Evolutionary conservation across 92 coral and sea anemone genomes (phyloP).

Genomic region (Porites divaricata): DNA sequence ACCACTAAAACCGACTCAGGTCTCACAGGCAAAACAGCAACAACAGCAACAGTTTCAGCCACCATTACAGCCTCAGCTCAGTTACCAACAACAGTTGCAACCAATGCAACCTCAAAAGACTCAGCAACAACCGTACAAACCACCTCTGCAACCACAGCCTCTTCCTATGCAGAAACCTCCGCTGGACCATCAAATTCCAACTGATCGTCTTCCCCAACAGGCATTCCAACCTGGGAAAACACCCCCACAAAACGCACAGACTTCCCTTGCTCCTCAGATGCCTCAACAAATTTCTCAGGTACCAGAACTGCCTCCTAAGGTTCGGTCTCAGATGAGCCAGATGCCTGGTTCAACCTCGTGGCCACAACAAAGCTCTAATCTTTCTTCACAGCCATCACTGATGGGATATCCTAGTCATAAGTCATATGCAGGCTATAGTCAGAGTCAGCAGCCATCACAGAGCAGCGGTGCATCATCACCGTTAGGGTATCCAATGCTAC

Average conservation of each 20-base stretch:
- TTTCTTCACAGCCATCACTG: conserved; percentile 4
- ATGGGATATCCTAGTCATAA: conserved; percentile 12
- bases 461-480: conserved; percentile 11
- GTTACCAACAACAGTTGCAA: conserved; percentile 46
- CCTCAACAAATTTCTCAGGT: conserved; percentile 8
- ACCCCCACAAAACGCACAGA: neutral
- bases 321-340: conserved; percentile 19
- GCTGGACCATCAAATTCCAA: conserved; percentile 12
- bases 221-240: conserved; percentile 9
- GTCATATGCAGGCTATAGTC: conserved; percentile 3
- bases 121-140: conserved; percentile 26
- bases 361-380: conserved; percentile 17
- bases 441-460: conserved; percentile 31
- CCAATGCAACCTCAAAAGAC: conserved; percentile 54
- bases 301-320: conserved; percentile 21
- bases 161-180: conserved; percentile 16
- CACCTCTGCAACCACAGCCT: conserved; percentile 25
- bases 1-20: conserved; percentile 27
- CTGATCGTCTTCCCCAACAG: conserved; percentile 14
- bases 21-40: conserved; percentile 44
- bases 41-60: conserved; percentile 36
- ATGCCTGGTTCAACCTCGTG: conserved; percentile 2
- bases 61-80: conserved; percentile 35
- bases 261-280: conserved; percentile 2
- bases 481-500: conserved; percentile 9